Evolutionary conservation across 2,797 vertebrate species (phyloP).

Genomic region (Sebastes ruberrimus): DNA sequence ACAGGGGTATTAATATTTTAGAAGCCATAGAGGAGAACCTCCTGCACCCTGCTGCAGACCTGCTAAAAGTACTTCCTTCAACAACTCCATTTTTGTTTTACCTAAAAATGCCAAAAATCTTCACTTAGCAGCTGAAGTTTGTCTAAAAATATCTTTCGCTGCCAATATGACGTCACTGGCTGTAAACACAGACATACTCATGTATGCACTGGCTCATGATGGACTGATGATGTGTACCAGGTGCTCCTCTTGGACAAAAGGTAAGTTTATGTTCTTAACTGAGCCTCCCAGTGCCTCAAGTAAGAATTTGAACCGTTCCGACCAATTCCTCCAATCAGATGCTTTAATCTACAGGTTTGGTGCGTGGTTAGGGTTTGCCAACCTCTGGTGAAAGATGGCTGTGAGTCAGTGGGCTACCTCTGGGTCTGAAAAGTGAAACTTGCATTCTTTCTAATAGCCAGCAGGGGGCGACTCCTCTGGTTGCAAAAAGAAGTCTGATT

Average conservation of each 20-base stretch:
- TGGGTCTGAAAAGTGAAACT: too few species aligned
- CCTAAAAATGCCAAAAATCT: neutral
- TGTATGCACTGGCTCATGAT: neutral
- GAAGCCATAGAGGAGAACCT: conserved; percentile 42
- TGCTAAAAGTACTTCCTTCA: conserved; percentile 23
- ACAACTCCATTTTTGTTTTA: conserved; percentile 25
- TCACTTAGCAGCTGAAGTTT: neutral
- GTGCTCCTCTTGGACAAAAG: neutral
- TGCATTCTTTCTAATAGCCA: too few species aligned
- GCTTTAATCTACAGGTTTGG: neutral
- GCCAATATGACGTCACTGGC: neutral
- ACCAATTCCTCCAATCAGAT: neutral
- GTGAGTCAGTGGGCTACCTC: neutral
- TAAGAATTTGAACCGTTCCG: neutral
- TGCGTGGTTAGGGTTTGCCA: neutral
- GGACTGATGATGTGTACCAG: neutral
- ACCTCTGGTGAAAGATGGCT: neutral
- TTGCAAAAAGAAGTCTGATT: too few species aligned
- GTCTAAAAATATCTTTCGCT: neutral
- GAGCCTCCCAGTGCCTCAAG: neutral
- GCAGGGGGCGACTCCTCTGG: too few species aligned
- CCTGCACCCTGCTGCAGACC: conserved; percentile 31
- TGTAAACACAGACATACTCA: neutral
- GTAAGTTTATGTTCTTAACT: neutral
- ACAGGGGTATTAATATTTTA: conserved; percentile 76